These are phyloP conservation scores for Vireo griseus DNA, from an alignment of 2,797 vertebrate genomes.

Conservation along the genomic window DNA sequence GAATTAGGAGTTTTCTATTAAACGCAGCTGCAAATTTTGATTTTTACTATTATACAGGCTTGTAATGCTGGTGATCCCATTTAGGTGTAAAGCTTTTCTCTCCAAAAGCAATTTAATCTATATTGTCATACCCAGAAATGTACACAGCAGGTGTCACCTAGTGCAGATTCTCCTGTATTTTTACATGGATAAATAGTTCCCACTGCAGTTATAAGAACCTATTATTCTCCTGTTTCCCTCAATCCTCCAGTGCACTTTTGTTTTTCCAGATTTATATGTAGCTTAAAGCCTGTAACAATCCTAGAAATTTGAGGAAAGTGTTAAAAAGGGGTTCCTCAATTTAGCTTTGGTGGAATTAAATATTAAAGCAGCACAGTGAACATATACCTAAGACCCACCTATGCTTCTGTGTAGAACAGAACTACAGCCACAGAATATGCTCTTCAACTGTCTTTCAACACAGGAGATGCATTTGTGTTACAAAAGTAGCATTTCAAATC, in stretches of 20 bases:
- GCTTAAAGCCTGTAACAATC: not conserved
- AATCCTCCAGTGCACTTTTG: fast-evolving
- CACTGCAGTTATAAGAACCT: not conserved
- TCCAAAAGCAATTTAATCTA: not conserved
- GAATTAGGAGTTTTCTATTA: not conserved
- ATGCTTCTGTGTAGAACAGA: not conserved
- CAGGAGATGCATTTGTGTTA: not conserved
- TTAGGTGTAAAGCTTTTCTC: not conserved
- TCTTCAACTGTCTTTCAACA: not conserved
- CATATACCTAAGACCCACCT: not conserved
- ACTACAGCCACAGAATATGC: not conserved
- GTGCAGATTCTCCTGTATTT: not conserved
- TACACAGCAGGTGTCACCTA: not conserved
- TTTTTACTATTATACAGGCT: not conserved
- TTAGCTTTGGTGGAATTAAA: not conserved
- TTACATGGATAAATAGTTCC: not conserved
- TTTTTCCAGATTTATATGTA: not conserved
- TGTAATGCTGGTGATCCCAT: not conserved
- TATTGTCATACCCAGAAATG: not conserved
- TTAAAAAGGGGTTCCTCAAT: not conserved
- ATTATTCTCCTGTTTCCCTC: not conserved
- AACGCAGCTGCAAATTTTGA: not conserved
- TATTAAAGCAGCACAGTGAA: not conserved
- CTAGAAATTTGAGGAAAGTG: not conserved
- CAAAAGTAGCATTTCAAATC: not conserved